A percentile compares a stretch with the other conserved stretches of the same genome.
phyloP scores from a whole-genome alignment of 2,888 invertebrate genomes.

The Fragum sueziense region DNA sequence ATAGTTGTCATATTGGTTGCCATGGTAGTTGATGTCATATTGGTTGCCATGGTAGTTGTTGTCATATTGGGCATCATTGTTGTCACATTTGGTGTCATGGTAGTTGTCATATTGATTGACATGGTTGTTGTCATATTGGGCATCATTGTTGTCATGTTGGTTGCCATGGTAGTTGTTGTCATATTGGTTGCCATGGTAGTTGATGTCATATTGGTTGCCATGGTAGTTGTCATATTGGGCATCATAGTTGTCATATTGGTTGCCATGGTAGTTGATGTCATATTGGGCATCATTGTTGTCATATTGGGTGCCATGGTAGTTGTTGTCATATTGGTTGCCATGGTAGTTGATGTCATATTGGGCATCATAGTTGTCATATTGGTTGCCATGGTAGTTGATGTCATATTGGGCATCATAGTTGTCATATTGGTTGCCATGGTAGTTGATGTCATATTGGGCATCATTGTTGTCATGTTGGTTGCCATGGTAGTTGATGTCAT shows the following conservation, averaged over 20 bases:
- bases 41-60: not conserved
- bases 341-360: not conserved
- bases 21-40: not conserved
- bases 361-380: not conserved
- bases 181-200: not conserved
- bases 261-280: not conserved
- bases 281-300: not conserved
- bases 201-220: not conserved
- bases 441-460: not conserved
- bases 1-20: not conserved
- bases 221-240: slow-evolving; percentile 9
- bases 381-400: not conserved
- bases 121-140: not conserved
- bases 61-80: not conserved
- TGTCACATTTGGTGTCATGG: not conserved
- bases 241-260: slow-evolving; percentile 4
- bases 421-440: not conserved
- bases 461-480: not conserved
- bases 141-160: not conserved
- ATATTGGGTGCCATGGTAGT: not conserved
- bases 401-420: not conserved
- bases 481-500: not conserved
- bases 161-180: not conserved
- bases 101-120: not conserved
- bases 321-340: not conserved